Percentiles rank a stretch among this genome's conserved stretches.
Evolutionary conservation across 2,797 vertebrate genomes (phyloP).

Genomic region (Sebastes miniatus): DNA sequence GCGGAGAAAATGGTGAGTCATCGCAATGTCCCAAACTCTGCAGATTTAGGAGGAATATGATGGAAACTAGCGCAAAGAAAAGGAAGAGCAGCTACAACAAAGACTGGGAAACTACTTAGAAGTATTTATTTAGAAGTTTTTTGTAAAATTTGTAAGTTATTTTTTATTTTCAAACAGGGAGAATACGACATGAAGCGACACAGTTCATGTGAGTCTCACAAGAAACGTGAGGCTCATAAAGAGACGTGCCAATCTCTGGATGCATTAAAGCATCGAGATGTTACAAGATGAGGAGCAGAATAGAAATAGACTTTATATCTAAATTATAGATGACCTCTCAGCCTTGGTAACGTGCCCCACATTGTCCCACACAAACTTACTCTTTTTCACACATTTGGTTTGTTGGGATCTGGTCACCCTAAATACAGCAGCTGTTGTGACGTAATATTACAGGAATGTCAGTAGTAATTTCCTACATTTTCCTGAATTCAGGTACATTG

Average conservation of each 20-base stretch:
- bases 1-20: too few relatives aligned
- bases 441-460: too few relatives aligned
- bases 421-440: not conserved
- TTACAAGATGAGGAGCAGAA: not conserved
- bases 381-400: not conserved
- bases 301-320: not conserved
- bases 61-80: too few relatives aligned
- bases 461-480: too few relatives aligned
- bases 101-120: too few relatives aligned
- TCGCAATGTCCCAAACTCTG: too few relatives aligned
- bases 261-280: not conserved
- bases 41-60: too few relatives aligned
- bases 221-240: not conserved
- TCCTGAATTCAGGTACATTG: too few relatives aligned
- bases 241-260: not conserved
- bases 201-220: slow-evolving; percentile 34
- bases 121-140: too few relatives aligned
- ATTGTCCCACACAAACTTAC: not conserved
- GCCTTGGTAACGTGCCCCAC: not conserved
- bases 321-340: not conserved
- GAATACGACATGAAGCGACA: slow-evolving; percentile 30
- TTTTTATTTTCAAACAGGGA: not conserved
- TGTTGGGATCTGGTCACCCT: not conserved
- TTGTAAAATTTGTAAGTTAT: not conserved
- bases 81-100: too few relatives aligned